Conservation (phyloP, 2,797 vertebrate genomes). For the Xenentodon cancila region DNA sequence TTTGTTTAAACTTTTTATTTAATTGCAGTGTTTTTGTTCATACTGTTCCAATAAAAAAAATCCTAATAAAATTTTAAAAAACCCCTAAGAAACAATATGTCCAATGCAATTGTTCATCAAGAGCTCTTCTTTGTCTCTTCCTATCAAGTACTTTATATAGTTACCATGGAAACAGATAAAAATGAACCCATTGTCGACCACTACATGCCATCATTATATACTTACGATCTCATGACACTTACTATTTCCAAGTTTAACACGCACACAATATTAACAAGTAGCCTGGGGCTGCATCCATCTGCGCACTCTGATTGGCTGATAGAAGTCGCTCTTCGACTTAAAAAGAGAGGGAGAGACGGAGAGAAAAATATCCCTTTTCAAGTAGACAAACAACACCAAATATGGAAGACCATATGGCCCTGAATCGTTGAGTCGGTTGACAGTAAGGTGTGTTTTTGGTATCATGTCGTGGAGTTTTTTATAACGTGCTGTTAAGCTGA, state of each 20-base stretch:
- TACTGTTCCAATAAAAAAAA: conserved; percentile 84
- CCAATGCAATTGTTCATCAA: conserved; percentile 17
- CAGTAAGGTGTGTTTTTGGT: conserved; percentile 73
- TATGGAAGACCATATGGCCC: conserved; percentile 51
- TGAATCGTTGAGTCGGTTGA: conserved; percentile 66
- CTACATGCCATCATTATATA: conserved; percentile 24
- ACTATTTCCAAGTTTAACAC: conserved; percentile 37
- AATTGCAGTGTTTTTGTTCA: conserved; percentile 84
- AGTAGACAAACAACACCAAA: conserved; percentile 63
- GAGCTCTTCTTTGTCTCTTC: conserved; percentile 20
- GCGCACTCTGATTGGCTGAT: conserved; percentile 60
- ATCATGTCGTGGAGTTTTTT: conserved; percentile 70
- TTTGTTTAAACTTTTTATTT: conserved; percentile 80
- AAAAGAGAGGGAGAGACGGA: background rate
- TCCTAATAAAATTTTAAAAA: background rate
- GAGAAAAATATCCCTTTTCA: conserved; percentile 19
- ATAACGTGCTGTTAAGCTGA: conserved; percentile 65
- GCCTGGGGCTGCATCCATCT: conserved; percentile 38
- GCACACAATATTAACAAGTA: conserved; percentile 34
- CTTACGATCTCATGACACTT: conserved; percentile 47
- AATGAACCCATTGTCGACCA: conserved; percentile 35
- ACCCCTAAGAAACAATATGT: conserved; percentile 41
- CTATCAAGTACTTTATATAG: conserved; percentile 27
- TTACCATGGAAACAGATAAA: conserved; percentile 7
- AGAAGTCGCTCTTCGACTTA: conserved; percentile 40